Evolutionary conservation across 1,140 invertebrate species (phyloP).

Genomic region (Hyposmocoma kahamanoa): DNA sequence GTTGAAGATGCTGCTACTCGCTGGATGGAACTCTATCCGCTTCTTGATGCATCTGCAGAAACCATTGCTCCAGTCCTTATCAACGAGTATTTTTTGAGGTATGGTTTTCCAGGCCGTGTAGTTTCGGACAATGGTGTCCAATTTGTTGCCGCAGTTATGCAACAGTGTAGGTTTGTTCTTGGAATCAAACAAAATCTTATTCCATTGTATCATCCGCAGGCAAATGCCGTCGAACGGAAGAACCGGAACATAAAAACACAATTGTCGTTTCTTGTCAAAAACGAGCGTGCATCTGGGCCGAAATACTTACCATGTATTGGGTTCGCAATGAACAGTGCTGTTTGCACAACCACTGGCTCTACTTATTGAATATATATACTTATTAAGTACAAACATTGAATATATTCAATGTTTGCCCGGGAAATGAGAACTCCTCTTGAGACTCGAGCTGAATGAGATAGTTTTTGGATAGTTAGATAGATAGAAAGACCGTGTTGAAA

Average conservation of each 20-base stretch:
- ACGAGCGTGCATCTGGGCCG: conserved; percentile 19
- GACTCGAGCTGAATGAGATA: not conserved
- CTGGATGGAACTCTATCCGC: conserved; percentile 20
- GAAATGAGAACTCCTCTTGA: conserved; percentile 23
- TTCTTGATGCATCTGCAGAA: conserved; percentile 25
- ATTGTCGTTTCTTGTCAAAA: conserved; percentile 10
- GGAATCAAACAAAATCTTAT: conserved; percentile 28
- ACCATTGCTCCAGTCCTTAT: conserved; percentile 21
- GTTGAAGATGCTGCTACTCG: conserved; percentile 29
- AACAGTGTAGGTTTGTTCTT: conserved; percentile 24
- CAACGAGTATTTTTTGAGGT: conserved; percentile 20
- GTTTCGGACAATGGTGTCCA: conserved; percentile 30
- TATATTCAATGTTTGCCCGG: conserved; percentile 41
- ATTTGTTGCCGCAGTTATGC: conserved; percentile 27
- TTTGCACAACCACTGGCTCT: conserved; percentile 25
- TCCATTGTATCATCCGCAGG: conserved; percentile 20
- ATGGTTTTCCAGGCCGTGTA: conserved; percentile 26
- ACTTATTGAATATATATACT: no score
- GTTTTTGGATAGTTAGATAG: not conserved
- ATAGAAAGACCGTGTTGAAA: conserved; percentile 1
- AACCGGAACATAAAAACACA: conserved; percentile 20
- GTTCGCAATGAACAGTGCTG: conserved; percentile 27
- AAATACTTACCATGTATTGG: conserved; percentile 15
- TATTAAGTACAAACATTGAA: no score
- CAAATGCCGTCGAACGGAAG: conserved; percentile 22